Conservation (phyloP, 2,797 vertebrate genomes). For the Melanotaenia parkinsoni region DNA sequence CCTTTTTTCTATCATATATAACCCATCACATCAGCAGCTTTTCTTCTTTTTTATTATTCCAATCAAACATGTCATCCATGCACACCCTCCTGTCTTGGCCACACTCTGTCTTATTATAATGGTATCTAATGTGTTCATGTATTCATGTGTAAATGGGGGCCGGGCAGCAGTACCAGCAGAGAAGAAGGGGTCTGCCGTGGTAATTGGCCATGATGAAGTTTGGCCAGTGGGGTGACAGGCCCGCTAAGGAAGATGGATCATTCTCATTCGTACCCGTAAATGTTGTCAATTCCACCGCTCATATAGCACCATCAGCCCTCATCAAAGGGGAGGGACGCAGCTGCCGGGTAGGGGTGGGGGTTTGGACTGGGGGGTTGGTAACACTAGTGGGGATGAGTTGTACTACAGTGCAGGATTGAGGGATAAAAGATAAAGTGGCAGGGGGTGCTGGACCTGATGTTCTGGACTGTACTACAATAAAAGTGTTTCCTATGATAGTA, state of each 20-base stretch:
- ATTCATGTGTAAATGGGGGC: slow-evolving; percentile 94
- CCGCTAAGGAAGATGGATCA: slow-evolving; percentile 99
- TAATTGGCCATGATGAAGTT: slow-evolving; percentile 99
- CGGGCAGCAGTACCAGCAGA: slow-evolving; percentile 74
- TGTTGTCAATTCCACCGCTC: slow-evolving; percentile 99
- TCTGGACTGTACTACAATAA: neutral
- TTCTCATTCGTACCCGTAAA: slow-evolving; percentile 99
- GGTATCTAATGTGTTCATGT: slow-evolving; percentile 86
- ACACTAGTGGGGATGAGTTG: slow-evolving; percentile 20
- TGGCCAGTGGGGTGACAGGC: slow-evolving; percentile 97
- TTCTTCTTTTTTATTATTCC: slow-evolving; percentile 28
- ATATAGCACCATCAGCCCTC: slow-evolving; percentile 95
- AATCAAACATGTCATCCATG: slow-evolving; percentile 49
- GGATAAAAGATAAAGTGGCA: slow-evolving; percentile 28
- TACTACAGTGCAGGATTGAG: slow-evolving; percentile 21
- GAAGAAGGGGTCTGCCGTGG: slow-evolving; percentile 88
- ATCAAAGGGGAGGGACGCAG: slow-evolving; percentile 91
- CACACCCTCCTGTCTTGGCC: slow-evolving; percentile 45
- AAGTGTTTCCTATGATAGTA: neutral
- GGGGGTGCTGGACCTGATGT: slow-evolving; percentile 7
- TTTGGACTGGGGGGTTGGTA: slow-evolving; percentile 37
- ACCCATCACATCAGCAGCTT: slow-evolving; percentile 70
- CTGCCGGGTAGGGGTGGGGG: slow-evolving; percentile 78
- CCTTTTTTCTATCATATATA: slow-evolving; percentile 53
- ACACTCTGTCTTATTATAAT: slow-evolving; percentile 71